Evolutionary conservation across 2,797 vertebrate genomes (phyloP).

Genomic region (Argya squamiceps): DNA sequence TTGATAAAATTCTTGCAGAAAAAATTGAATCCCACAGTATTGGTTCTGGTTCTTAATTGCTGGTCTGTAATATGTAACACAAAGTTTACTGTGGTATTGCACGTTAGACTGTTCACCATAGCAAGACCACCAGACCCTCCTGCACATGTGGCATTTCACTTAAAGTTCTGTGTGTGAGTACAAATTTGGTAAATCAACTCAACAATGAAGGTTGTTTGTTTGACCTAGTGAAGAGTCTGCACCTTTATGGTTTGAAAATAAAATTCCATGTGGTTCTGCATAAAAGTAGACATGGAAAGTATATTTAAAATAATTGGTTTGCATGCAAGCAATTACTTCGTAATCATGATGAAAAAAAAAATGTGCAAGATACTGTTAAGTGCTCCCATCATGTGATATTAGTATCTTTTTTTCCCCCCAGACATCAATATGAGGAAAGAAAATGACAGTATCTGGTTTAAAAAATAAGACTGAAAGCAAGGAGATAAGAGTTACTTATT

Average conservation of each 20-base stretch:
- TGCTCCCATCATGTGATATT: neutral
- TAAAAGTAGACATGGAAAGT: neutral
- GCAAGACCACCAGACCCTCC: neutral
- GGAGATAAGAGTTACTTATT: neutral
- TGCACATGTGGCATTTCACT: neutral
- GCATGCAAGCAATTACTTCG: neutral
- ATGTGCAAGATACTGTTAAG: neutral
- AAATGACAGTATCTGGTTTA: neutral
- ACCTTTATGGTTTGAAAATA: neutral
- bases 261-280: neutral
- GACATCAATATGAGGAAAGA: neutral
- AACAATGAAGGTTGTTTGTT: neutral
- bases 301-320: neutral
- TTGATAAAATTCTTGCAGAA: neutral
- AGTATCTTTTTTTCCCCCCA: rapidly evolving
- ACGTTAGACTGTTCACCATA: neutral
- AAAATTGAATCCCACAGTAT: neutral
- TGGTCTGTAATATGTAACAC: neutral
- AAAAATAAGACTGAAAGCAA: neutral
- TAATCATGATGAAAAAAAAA: neutral
- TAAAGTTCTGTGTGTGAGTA: neutral
- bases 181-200: neutral
- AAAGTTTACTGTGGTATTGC: neutral
- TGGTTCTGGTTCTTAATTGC: neutral
- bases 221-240: neutral